A percentile compares a stretch with the other conserved stretches of the same genome.
phyloP scores from a whole-genome alignment of 2,113 vertebrate species.

The Rhinogobius similis region DNA sequence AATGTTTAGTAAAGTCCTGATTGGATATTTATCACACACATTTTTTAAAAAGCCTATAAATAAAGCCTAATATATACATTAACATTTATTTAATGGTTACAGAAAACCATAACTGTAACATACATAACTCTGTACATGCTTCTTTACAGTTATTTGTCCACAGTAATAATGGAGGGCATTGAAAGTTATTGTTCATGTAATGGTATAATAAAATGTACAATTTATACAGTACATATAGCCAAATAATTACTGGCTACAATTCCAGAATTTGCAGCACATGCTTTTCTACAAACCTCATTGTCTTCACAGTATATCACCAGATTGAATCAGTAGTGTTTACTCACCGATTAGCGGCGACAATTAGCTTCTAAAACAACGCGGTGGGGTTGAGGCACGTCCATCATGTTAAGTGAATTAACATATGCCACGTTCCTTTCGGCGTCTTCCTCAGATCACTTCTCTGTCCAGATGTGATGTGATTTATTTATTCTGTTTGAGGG shows the following conservation, averaged over 20 bases:
- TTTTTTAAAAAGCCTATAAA: no score
- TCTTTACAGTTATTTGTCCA: neutral
- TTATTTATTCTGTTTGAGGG: constrained; percentile 53
- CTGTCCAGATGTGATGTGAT: constrained; percentile 54
- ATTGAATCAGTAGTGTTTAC: constrained; percentile 63
- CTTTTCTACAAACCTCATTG: neutral
- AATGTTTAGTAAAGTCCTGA: no score
- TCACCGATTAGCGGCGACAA: constrained; percentile 76
- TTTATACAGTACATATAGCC: neutral
- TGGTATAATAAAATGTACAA: neutral
- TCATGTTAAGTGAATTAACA: constrained; percentile 50
- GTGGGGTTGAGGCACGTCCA: constrained; percentile 41
- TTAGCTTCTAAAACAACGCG: constrained; percentile 61
- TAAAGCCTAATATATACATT: no score
- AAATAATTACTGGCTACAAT: neutral
- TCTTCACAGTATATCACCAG: neutral
- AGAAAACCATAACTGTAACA: no score
- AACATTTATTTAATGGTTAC: no score
- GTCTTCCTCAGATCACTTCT: constrained; percentile 33
- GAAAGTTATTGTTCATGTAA: neutral
- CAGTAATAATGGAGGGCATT: neutral
- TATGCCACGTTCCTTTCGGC: constrained; percentile 27
- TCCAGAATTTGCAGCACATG: neutral
- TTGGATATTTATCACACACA: no score
- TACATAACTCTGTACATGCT: neutral